Base-by-base conservation (phyloP, 1,140 invertebrate genomes). In the Drosophila arizonae region DNA sequence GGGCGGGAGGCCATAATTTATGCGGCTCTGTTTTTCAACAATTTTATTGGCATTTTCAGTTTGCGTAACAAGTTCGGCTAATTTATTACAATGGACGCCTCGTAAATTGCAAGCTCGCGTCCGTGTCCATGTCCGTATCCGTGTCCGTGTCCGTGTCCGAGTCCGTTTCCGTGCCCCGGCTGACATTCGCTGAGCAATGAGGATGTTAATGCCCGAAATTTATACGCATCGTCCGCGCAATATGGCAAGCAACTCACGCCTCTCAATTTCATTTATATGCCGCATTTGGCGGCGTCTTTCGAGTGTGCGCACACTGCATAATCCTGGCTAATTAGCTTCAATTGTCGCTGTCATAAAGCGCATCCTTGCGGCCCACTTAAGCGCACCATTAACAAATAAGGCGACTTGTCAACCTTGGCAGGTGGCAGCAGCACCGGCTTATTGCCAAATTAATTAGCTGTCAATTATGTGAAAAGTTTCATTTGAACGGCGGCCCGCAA, bases 361-460 rank as follows among this genome's bases (percentile, higher is more conserved):
- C 74, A 81, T 77, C 57, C 62, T 73, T 54, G 68, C 54, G 63
- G 54, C 36, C 71, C 62, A 72, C 78, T 81, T 72, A 76, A 24
- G 28, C 30, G 21, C 30, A 24, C 28, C 30, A 39, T 54, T 55
- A 15, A 62, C 60, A 62, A 51, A 15, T 39, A 39, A 48, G 60
- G 13, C 45, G 17, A 11, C 54, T 39, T 33, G 41, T 62, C 17
- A 24, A 57, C 33, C 26, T 45, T 60, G 57, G 15, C 57, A 60
- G 57, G 57, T 71, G 57, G 36, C 50, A 45, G 55, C 43, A 33
- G n/a, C 43, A 55, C 30, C 52, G 58, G 74, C 74, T 81, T 69
- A 81, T 81, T 81, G 79, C 75, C 79, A 81, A 81, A 81, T 81
- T 81, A 81, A 82, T 81, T 81, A 82, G 79, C 79, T 81, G 79